Evolutionary conservation across 2,888 invertebrate genomes (phyloP), one percentile per base, ranked within the genome.

Genomic region (Muscina levida): DNA sequence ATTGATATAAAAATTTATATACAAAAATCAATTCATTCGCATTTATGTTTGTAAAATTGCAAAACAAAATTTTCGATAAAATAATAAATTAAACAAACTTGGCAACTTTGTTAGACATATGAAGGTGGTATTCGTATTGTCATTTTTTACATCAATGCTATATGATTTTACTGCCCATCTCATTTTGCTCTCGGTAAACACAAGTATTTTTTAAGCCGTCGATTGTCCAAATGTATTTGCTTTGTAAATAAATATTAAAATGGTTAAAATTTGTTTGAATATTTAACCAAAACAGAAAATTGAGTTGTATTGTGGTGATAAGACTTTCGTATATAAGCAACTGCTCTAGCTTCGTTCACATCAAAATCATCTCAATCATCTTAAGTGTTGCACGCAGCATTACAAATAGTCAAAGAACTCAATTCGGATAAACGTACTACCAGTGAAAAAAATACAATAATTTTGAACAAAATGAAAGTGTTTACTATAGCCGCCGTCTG

Each of bases 341-440:
- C 84, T 86, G 85, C 84, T 85, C 85, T 85, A 80, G 80, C 85
- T 87, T 88, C 86, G 86, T 87, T 86, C 85, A 86, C 89, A 90
- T 89, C 90, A 90, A 88, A 89, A 85, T 88, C 87, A 89, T 89
- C 87, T 88, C 86, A 89, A 85, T 86, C 84, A 87, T 87, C 87
- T 86, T 83, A 84, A 88, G 87, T 86, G 87, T 85, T 86, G 86
- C 86, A 87, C 86, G 84, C 82, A 84, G 77, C 56, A 81, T 79
- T 70, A 73, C 84, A 84, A n/a, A 31, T 31, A 31, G 4, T 8
- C 3, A 31, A 24, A 68, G 13, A n/a, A 31, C 31, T 39, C 37
- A 37, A 46, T 65, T 31, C 31, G 31, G n/a, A n/a, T n/a, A n/a
- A n/a, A 77, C 72, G 71, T 66, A 77, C 62, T 77, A 56, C 19